Percentiles rank a stretch among this genome's conserved stretches.
Conservation (phyloP, 2,888 invertebrate genomes). For the Eupithecia abbreviata region DNA sequence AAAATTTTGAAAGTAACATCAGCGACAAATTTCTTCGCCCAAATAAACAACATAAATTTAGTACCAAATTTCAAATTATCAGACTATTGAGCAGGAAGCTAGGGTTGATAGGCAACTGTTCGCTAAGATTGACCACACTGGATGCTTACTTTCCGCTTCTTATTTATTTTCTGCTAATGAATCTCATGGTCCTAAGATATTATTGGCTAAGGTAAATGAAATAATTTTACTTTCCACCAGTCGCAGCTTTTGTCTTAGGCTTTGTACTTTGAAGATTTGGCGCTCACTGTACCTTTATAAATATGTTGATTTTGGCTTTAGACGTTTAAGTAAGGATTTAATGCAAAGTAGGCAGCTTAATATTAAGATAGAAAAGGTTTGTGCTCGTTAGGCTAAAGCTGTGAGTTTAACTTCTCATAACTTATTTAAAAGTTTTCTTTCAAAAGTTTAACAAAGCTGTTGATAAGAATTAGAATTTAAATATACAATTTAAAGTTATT, state of each 20-base stretch:
- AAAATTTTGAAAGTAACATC: neutral
- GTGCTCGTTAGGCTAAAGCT: slow-evolving; percentile 27
- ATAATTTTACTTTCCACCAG: neutral
- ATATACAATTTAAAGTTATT: neutral
- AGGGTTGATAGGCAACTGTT: neutral
- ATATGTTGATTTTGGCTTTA: slow-evolving; percentile 27
- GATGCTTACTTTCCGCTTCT: neutral
- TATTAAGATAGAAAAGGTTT: slow-evolving; percentile 33
- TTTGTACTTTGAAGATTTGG: neutral
- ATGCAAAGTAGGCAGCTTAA: slow-evolving; percentile 33
- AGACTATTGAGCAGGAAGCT: neutral
- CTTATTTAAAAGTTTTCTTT: slow-evolving; percentile 17
- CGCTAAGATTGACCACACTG: neutral
- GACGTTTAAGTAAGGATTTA: slow-evolving; percentile 27
- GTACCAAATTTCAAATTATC: neutral
- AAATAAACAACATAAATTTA: too few species aligned
- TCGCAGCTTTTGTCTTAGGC: slow-evolving; percentile 17
- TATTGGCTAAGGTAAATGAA: neutral
- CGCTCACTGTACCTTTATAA: slow-evolving; percentile 2
- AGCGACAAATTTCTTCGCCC: neutral
- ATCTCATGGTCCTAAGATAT: neutral
- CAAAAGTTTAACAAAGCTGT: slow-evolving; percentile 7
- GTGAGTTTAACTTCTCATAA: slow-evolving; percentile 24
- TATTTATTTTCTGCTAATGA: neutral
- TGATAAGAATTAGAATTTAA: neutral